A percentile compares a stretch with the other conserved stretches of the same genome.
Evolutionary conservation across 2,888 invertebrate species (phyloP).

Genomic region (Melolontha melolontha): DNA sequence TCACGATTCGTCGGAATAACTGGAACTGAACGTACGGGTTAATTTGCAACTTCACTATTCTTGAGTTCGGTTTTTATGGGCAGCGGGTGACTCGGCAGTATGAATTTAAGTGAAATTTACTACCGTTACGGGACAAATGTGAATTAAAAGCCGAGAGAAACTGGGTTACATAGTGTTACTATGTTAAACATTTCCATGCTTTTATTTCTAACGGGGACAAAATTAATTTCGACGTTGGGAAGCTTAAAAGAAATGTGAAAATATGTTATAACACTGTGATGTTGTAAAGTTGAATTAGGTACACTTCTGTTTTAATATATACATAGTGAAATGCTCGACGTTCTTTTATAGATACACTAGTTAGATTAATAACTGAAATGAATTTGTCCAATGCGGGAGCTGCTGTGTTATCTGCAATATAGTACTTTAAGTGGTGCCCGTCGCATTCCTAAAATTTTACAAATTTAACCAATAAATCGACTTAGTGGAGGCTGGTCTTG

Average conservation of each 20-base stretch:
- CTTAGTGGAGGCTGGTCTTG: no score
- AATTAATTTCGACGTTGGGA: slow-evolving; percentile 4
- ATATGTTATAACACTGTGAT: background rate
- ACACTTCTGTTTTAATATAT: no score
- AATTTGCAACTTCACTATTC: slow-evolving; percentile 36
- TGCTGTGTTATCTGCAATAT: no score
- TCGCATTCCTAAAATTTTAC: no score
- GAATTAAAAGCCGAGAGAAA: slow-evolving; percentile 30
- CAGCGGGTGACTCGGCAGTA: slow-evolving; percentile 9
- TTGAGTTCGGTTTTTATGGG: slow-evolving; percentile 35
- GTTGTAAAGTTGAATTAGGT: background rate
- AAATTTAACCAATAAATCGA: no score
- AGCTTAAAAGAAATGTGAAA: background rate
- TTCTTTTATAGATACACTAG: no score
- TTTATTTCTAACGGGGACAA: slow-evolving; percentile 13
- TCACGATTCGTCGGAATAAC: slow-evolving; percentile 39
- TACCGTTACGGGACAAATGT: slow-evolving; percentile 28
- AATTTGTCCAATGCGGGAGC: no score
- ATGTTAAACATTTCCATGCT: slow-evolving; percentile 9
- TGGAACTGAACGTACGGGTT: slow-evolving; percentile 28
- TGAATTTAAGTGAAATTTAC: slow-evolving; percentile 34
- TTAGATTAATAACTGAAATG: no score
- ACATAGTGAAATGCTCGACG: no score
- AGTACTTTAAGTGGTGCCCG: no score
- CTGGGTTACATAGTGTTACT: slow-evolving; percentile 29